Conservation (phyloP, 2,797 vertebrate species). For the Typhlichthys eigenmanni region DNA sequence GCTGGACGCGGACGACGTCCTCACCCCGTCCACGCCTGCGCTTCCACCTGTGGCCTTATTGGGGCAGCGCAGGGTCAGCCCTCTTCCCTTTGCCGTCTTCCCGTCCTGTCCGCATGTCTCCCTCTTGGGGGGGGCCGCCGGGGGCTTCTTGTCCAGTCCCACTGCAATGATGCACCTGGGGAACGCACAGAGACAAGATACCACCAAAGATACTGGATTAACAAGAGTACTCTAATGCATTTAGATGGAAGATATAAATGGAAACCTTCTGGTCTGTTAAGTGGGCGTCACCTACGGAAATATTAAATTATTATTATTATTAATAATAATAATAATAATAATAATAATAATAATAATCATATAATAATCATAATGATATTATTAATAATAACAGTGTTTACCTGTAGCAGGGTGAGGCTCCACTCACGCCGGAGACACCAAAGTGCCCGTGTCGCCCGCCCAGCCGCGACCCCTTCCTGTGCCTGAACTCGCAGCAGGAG, state of each 20-base stretch:
- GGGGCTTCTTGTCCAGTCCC: slow-evolving; percentile 87
- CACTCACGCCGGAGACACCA: slow-evolving; percentile 81
- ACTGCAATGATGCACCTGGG: slow-evolving; percentile 89
- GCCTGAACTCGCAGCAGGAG: slow-evolving; percentile 95
- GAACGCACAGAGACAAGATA: neutral
- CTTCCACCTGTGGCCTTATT: slow-evolving; percentile 29
- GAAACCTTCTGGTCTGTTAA: no score
- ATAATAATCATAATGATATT: neutral
- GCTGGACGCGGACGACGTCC: neutral
- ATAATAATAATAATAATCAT: neutral
- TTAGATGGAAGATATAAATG: no score
- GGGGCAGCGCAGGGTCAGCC: slow-evolving; percentile 31
- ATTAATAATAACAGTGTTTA: slow-evolving; percentile 50
- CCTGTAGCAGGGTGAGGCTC: slow-evolving; percentile 93
- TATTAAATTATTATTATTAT: no score
- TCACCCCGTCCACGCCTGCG: slow-evolving; percentile 25
- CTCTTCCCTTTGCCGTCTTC: slow-evolving; percentile 22
- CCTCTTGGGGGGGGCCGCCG: slow-evolving; percentile 74
- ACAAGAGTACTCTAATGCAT: no score
- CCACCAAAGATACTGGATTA: no score
- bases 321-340: no score
- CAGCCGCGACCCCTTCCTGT: slow-evolving; percentile 80
- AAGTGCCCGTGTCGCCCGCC: slow-evolving; percentile 86
- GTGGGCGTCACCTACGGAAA: no score
- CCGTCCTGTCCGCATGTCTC: slow-evolving; percentile 46